A percentile compares a stretch with the other conserved stretches of the same genome.
Conservation (phyloP, 1,140 invertebrate species). For the honey bee (Apis mellifera) region DNA sequence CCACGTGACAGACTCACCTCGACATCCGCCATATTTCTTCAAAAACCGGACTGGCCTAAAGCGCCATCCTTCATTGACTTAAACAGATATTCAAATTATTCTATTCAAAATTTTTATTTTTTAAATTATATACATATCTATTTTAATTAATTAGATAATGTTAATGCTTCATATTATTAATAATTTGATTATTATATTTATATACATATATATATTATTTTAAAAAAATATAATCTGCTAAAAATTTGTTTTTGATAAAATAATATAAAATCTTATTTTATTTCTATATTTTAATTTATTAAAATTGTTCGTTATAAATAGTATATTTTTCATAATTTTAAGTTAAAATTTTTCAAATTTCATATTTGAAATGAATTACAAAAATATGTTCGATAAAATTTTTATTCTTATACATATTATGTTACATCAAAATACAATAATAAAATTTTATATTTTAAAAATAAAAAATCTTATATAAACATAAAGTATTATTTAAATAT, state of each 20-base stretch:
- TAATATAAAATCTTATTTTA: background rate
- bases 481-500: background rate
- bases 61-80: slow-evolving; percentile 42
- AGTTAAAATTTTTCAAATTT: background rate
- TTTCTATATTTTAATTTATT: background rate
- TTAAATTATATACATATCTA: background rate
- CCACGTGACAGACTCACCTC: slow-evolving; percentile 79
- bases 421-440: too few relatives aligned
- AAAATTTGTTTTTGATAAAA: background rate
- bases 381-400: too few relatives aligned
- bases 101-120: slow-evolving; percentile 3
- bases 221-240: background rate
- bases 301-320: background rate
- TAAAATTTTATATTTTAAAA: background rate
- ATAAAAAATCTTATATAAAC: background rate
- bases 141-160: background rate
- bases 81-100: background rate
- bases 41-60: slow-evolving; percentile 64
- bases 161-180: background rate
- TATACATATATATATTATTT: background rate
- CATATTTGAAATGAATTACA: background rate
- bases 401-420: too few relatives aligned
- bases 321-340: background rate
- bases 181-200: background rate
- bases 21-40: slow-evolving; percentile 78